phyloP scores from a whole-genome alignment of 2,797 vertebrate species.

The Chrosomus eos region DNA sequence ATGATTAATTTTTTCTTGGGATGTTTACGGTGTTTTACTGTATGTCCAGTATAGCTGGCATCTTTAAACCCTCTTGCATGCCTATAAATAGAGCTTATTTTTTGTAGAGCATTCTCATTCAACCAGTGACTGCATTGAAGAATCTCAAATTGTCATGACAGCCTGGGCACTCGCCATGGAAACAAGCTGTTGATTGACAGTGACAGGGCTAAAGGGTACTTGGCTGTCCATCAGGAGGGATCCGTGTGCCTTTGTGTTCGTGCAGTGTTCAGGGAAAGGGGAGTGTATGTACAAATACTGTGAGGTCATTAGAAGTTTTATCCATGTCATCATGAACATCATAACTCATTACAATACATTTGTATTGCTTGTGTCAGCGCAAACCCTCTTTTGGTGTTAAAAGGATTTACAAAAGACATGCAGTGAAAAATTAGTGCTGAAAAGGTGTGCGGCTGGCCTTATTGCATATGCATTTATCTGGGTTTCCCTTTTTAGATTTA shows the following conservation, averaged over 20 bases:
- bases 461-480: too few relatives aligned
- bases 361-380: too few relatives aligned
- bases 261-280: slow-evolving; percentile 26
- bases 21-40: neutral
- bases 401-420: too few relatives aligned
- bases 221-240: slow-evolving; percentile 60
- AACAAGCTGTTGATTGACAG: slow-evolving; percentile 60
- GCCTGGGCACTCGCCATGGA: slow-evolving; percentile 56
- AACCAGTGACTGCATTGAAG: slow-evolving; percentile 55
- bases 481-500: too few relatives aligned
- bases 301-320: neutral
- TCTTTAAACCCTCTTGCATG: neutral
- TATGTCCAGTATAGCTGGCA: neutral
- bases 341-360: neutral
- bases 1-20: neutral
- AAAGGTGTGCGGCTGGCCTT: too few relatives aligned
- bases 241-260: neutral
- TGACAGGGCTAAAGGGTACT: slow-evolving; percentile 58
- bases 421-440: too few relatives aligned
- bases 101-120: slow-evolving; percentile 22
- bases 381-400: too few relatives aligned
- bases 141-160: slow-evolving; percentile 63
- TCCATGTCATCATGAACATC: slow-evolving; percentile 1
- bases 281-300: slow-evolving; percentile 24
- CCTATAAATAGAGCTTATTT: slow-evolving; percentile 4